Evolutionary conservation across 2,797 vertebrate species (phyloP).

Genomic region (Girardinus metallicus): DNA sequence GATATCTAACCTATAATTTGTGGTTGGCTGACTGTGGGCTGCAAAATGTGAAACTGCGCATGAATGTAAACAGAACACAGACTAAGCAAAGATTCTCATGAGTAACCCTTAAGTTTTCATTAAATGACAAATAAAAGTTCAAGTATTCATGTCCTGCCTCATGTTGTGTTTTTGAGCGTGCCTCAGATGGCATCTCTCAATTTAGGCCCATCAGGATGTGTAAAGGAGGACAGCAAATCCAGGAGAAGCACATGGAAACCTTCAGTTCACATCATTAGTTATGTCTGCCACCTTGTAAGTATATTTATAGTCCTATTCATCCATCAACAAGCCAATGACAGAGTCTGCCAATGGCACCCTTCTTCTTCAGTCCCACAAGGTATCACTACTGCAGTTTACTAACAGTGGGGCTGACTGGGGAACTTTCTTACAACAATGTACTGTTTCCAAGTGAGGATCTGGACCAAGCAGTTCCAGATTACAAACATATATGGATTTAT

Average conservation of each 20-base stretch:
- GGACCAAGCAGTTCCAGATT: slow-evolving; percentile 31
- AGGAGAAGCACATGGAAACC: slow-evolving; percentile 77
- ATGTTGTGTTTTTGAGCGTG: slow-evolving; percentile 39
- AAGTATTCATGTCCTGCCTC: slow-evolving; percentile 13
- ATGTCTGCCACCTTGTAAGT: slow-evolving; percentile 81
- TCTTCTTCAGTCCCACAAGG: slow-evolving; percentile 66
- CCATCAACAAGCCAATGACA: slow-evolving; percentile 84
- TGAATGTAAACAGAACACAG: slow-evolving; percentile 64
- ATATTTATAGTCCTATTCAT: slow-evolving; percentile 84
- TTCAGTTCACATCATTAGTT: slow-evolving; percentile 83
- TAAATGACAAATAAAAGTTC: not conserved
- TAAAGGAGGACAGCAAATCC: slow-evolving; percentile 76
- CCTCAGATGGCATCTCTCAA: slow-evolving; percentile 59
- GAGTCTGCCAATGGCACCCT: slow-evolving; percentile 79
- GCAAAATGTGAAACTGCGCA: slow-evolving; percentile 63
- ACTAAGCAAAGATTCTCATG: slow-evolving; percentile 26
- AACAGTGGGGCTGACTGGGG: slow-evolving; percentile 57
- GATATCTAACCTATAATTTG: slow-evolving; percentile 73
- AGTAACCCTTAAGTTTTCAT: slow-evolving; percentile 18
- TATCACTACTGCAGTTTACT: slow-evolving; percentile 49
- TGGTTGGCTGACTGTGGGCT: slow-evolving; percentile 70
- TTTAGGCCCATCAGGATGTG: slow-evolving; percentile 45
- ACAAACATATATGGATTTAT: slow-evolving; percentile 15
- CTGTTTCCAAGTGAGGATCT: slow-evolving; percentile 60
- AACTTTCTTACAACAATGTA: slow-evolving; percentile 65